Evolutionary conservation across 2,797 vertebrate species (phyloP).

Genomic region (Orientallactaga sibirica): DNA sequence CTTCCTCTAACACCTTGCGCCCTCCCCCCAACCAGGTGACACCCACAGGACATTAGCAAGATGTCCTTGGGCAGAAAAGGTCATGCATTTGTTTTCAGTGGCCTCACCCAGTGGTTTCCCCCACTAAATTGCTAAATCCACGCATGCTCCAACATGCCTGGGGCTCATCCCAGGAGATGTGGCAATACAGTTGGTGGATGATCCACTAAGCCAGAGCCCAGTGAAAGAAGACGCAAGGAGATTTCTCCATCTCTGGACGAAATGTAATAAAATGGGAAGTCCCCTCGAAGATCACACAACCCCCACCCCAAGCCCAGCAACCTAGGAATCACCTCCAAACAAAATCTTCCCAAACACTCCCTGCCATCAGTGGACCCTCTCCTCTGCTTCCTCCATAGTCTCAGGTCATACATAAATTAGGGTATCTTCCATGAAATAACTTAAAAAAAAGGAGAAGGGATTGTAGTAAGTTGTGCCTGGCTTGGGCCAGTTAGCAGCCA

Average conservation of each 20-base stretch:
- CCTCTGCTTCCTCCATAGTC: slow-evolving; percentile 86
- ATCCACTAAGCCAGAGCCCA: slow-evolving; percentile 70
- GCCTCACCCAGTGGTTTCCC: slow-evolving; percentile 66
- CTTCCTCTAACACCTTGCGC: slow-evolving; percentile 64
- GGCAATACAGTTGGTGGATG: slow-evolving; percentile 71
- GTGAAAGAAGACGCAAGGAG: slow-evolving; percentile 82
- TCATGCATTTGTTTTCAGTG: slow-evolving; percentile 27
- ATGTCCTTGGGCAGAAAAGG: slow-evolving; percentile 61
- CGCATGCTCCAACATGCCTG: slow-evolving; percentile 41
- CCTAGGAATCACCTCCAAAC: slow-evolving; percentile 82
- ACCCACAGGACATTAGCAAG: slow-evolving; percentile 69
- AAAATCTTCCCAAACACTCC: slow-evolving; percentile 64
- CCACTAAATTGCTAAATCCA: slow-evolving; percentile 66
- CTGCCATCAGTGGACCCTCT: slow-evolving; percentile 72
- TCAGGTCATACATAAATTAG: slow-evolving; percentile 92
- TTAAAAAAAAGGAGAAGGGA: slow-evolving; percentile 88
- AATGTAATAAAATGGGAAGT: slow-evolving; percentile 60
- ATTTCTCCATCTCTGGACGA: slow-evolving; percentile 74
- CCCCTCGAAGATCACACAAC: neutral
- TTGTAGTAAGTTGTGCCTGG: slow-evolving; percentile 88
- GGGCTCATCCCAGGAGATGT: slow-evolving; percentile 73
- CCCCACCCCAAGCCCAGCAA: slow-evolving; percentile 59
- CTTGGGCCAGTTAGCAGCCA: slow-evolving; percentile 93
- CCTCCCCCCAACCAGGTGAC: slow-evolving; percentile 46
- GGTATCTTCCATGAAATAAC: slow-evolving; percentile 90